Evolutionary conservation across 2,113 vertebrate species (phyloP).

Genomic region (Podarcis cretensis): DNA sequence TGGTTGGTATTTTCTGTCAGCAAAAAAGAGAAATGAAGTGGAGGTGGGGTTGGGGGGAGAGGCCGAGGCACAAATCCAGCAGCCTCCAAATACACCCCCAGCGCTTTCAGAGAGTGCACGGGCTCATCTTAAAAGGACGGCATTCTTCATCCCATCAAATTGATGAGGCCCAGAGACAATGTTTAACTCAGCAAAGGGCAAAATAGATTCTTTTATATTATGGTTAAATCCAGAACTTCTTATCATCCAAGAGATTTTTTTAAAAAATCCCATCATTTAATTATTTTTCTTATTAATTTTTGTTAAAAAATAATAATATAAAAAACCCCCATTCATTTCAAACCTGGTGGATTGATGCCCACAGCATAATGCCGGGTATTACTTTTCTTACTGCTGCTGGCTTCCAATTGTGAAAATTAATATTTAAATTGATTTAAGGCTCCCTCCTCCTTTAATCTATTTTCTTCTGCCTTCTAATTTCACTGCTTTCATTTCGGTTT

Average conservation of each 20-base stretch:
- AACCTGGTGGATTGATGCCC: conserved; percentile 3
- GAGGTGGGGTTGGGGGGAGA: rapidly evolving
- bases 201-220: conserved; percentile 3
- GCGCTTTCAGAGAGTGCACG: too few relatives aligned
- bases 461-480: conserved; percentile 13
- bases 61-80: neutral
- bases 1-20: neutral
- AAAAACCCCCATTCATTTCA: neutral
- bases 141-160: neutral
- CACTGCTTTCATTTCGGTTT: conserved; percentile 17
- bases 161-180: neutral
- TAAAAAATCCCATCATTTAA: neutral
- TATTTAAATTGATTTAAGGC: conserved; percentile 37
- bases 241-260: neutral
- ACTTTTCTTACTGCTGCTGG: neutral
- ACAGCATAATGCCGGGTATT: neutral
- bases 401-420: conserved; percentile 32
- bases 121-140: neutral
- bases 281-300: conserved; percentile 18
- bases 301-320: neutral
- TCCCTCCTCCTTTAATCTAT: conserved; percentile 15
- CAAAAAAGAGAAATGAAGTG: neutral
- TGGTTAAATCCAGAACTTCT: neutral
- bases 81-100: neutral
- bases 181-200: neutral